Base-by-base conservation (phyloP, 2,797 vertebrate genomes). In the Chrosomus eos region DNA sequence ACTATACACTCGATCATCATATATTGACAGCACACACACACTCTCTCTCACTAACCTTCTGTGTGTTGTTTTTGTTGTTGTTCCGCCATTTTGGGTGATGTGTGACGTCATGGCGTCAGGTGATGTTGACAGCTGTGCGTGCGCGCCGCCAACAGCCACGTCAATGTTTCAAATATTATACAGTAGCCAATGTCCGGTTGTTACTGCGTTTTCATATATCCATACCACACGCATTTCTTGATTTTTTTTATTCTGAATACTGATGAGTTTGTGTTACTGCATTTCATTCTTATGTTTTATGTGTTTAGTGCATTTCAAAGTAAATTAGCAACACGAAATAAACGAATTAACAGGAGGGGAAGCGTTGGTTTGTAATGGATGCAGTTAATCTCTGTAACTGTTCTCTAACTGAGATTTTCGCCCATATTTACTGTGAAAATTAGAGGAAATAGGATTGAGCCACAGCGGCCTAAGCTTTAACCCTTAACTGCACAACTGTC, bases 41-140 rank as follows among this genome's bases (percentile, higher is more conserved):
- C 38, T 8, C 45, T 16, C 45, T 2, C 45, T 2, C 45, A 48
- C 45, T 78, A 26, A 66, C 77, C 77, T 77, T 43, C 31, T 21
- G 26, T 7, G 21, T 84, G 36, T 55, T 86, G 68, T 60, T 87
- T 38, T 38, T 84, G 67, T 48, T 82, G 62, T 33, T 84, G 70
- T 40, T 85, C 87, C 70, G 70, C 87, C 87, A 86, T 88, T 83
- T 86, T 83, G 87, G 64, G 21, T n/a, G 28, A 38, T 9, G 78
- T 53, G 60, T 83, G 71, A 83, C 85, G 73, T 83, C 84, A 88
- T 23, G 38, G 11, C 28, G 84, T 84, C 81, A 84, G 51, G 78
- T 79, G 85, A 74, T 64, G 82, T 70, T 74, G 82, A 86, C 85
- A 84, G 82, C 87, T 82, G 87, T 13, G 73, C 48, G n/a, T 28